phyloP scores from a whole-genome alignment of 30 jellyfish, hydroid and myxozoan genomes.

The Hydractinia echinata region DNA sequence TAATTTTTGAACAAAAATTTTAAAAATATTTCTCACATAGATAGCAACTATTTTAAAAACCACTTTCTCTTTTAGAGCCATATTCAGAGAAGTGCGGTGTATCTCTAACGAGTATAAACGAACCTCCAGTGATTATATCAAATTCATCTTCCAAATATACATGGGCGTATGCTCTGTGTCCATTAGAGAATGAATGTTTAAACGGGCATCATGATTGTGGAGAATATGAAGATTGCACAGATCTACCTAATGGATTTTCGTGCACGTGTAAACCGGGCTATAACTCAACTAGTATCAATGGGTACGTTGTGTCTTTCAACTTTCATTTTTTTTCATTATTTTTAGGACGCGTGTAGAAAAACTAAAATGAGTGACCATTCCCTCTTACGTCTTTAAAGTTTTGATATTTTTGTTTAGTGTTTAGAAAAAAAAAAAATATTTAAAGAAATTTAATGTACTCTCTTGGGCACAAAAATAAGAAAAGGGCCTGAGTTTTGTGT shows the following conservation, averaged over 20 bases:
- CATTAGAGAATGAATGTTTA: conserved; percentile 83
- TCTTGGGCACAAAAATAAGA: no score
- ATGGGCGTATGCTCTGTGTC: conserved; percentile 89
- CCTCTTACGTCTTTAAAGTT: no score
- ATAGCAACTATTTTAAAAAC: neutral
- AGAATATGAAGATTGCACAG: conserved; percentile 52
- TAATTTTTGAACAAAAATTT: no score
- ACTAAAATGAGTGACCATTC: no score
- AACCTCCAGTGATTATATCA: conserved; percentile 9
- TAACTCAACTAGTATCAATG: neutral
- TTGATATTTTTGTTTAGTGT: no score
- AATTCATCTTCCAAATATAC: conserved; percentile 12
- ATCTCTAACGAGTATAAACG: neutral
- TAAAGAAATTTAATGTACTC: no score
- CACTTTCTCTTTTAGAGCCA: conserved; percentile 10
- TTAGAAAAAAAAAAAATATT: no score
- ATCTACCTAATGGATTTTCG: conserved; percentile 41
- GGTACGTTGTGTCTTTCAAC: conserved; percentile 31
- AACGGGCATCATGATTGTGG: conserved; percentile 61
- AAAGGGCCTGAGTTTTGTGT: no score
- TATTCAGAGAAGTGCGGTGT: conserved; percentile 19
- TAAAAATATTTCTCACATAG: no score
- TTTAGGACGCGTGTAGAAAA: no score
- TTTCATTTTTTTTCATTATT: no score
- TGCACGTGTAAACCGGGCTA: conserved; percentile 81